Evolutionary conservation across 1,140 invertebrate species (phyloP), one percentile per base, ranked within the genome.

Genomic region (Drosophila ambigua): DNA sequence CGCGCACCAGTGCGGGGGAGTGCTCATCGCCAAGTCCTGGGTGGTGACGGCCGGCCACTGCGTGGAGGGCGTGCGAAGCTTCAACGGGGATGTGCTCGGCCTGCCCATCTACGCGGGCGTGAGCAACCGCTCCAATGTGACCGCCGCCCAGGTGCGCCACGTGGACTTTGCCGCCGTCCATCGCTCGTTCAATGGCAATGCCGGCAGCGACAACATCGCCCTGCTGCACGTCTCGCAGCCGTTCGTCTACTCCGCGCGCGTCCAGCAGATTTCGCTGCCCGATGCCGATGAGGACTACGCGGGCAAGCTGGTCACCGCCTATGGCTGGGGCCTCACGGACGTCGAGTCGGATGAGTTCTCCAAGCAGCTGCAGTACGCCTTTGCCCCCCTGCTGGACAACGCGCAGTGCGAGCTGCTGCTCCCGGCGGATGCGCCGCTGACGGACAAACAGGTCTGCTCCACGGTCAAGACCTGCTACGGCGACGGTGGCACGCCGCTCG

Each of bases 401-500:
- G 58, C 49, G 0, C 49, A 48, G 1, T 92, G 91, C 59, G n/a
- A 64, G 7, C 49, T 74, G 43, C 48, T 68, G 15, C 43, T 92
- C 39, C 88, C 90, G 0, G 0, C 62, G 1, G 91, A 84, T 51
- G 80, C 90, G 4, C 91, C 91, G 0, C 45, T 92, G 2, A 66
- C 53, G 0, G 16, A 4, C 0, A 49, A 92, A 4, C 93, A 95
- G 63, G 90, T 95, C 11, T 96, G 95, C 77, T 94, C 94, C 16
- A 94, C 72, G 53, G 73, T 91, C 7, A 93, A 93, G 43, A 94
- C 94, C 11, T 95, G 95, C 87, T 94, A 92, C 55, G 95, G 95
- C 45, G 95, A 96, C 76, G 95, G 94, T n/a, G 95, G 95, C 53
- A 94, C 94, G 55, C 95, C 95, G 2, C 80, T 95, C 5, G 92